Conservation (phyloP, 2,797 vertebrate species). For the Peromyscus aztecus region DNA sequence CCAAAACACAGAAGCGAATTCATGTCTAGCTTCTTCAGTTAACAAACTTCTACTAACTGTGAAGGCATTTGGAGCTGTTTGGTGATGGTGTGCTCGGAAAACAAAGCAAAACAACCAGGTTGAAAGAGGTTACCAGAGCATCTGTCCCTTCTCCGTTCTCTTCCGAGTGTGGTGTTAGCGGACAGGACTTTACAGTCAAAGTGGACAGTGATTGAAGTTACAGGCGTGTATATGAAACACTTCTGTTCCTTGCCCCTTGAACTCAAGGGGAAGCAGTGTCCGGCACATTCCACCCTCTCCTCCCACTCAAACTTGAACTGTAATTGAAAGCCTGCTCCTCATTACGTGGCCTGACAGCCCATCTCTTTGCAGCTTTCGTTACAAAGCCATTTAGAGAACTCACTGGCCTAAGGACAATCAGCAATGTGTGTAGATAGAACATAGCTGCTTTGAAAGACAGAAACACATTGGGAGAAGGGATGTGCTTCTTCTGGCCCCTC, state of each 20-base stretch:
- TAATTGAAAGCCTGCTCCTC: conserved; percentile 57
- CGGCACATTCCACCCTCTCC: background rate
- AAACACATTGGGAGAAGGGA: background rate
- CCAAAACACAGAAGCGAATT: conserved; percentile 63
- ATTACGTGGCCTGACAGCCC: conserved; percentile 41
- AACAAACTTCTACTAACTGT: conserved; percentile 72
- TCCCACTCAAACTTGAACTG: conserved; percentile 35
- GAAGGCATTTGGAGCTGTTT: background rate
- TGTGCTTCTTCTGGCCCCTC: background rate
- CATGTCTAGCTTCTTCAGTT: conserved; percentile 72
- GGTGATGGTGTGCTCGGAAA: background rate
- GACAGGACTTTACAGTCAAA: background rate
- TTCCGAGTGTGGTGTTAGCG: background rate
- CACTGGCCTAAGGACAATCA: conserved; percentile 4
- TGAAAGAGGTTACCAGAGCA: conserved; percentile 13
- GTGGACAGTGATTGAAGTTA: conserved; percentile 36
- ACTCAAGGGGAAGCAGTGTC: conserved; percentile 54
- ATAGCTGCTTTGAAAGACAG: background rate
- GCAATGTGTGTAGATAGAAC: background rate
- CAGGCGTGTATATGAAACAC: conserved; percentile 64
- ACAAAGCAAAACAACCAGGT: background rate
- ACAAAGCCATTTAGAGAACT: conserved; percentile 44
- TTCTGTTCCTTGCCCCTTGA: conserved; percentile 65
- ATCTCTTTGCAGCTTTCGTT: conserved; percentile 18
- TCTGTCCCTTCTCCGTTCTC: background rate